Base-by-base conservation (phyloP, 2,797 vertebrate genomes). In the Sebastes ruberrimus region DNA sequence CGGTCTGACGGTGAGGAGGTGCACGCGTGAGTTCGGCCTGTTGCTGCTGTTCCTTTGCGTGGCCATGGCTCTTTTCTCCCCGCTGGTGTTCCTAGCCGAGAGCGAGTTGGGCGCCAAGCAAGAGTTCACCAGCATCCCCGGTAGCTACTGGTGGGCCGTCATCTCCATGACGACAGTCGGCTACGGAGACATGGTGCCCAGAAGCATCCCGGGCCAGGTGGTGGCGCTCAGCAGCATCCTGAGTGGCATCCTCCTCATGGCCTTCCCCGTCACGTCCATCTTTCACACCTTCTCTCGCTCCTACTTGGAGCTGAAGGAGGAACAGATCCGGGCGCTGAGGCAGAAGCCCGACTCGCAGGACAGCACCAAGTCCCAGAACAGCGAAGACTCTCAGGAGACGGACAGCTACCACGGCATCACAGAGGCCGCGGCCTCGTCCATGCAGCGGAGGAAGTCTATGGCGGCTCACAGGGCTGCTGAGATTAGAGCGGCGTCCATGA, bases 81-180 rank as follows among this genome's bases (percentile, higher is more conserved):
- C 98, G 0, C 94, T 99, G 33, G 97, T 99, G 25, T 98, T 97
- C 91, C 84, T 99, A 59, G 98, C 98, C 0, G 98, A 99, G 93
- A 98, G 97, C 0, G 98, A 99, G 92, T 74, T 99, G 93, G 98
- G 98, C 10, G 97, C 97, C 85, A 97, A 97, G 89, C 97, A 98
- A 74, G 98, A 98, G 89, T 99, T 99, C 93, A 98, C 98, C 32
- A 99, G 98, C 61, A 97, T 99, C 88, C 98, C 98, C 0, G 97
- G 95, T 28, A 98, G 97, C 88, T 99, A 99, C 93, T 99, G 98
- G 98, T 99, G 98, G 98, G 98, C 98, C 0, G 98, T 99, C 71
- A 99, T 99, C 94, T 99, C 98, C 88, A 99, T 99, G 98, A 99
- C 98, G 1, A 99, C 98, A 0, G 98, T 99, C 14, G 98, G 98